Evolutionary conservation across 2,888 invertebrate species (phyloP), one percentile per base, ranked within the genome.

Genomic region (Pediacus dermestoides): DNA sequence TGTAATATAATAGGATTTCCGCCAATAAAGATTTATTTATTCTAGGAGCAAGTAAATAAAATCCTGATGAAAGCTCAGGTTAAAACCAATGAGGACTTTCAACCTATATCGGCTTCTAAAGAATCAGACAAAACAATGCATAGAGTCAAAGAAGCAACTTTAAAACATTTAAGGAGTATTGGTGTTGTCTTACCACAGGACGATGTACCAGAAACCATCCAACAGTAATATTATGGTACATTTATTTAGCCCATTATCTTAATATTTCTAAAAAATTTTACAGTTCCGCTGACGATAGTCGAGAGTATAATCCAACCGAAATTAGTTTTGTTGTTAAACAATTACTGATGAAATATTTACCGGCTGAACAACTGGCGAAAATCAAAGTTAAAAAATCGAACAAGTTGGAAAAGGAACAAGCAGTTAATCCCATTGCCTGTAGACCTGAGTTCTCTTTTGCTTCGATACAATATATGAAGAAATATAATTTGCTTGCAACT

Each of bases 391-490:
- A 53, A 33, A 42, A 44, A 13, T 32, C 31, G 6, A 18, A 26
- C 11, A 9, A 12, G 2, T 39, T 36, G 16, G 27, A 39, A 9
- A 38, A 47, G 38, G 36, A 39, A 4, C 43, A 41, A 12, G 33
- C 28, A 10, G 33, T 38, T 11, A 43, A 40, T 32, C 54, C 45
- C 3, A 55, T 60, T 35, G 39, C 57, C 21, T 57, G 52, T 33
- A 50, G 67, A 4, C 74, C 72, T 13, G 82, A 84, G 51, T 76
- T 83, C 73, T 83, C 83, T 2, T 74, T 82, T 52, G 82, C 82
- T n/a, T 82, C 83, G 6, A 73, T 80, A 58, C 78, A 81, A 18
- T 83, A 84, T 61, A 77, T 84, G 75, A 78, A 82, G 58, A 76
- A 77, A 54, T 82, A 83, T 64, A 78, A 79, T 57, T 62, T 82